A percentile compares a stretch with the other conserved stretches of the same genome.
Evolutionary conservation across 2,113 vertebrate species (phyloP).

Genomic region (Loxodonta africana): DNA sequence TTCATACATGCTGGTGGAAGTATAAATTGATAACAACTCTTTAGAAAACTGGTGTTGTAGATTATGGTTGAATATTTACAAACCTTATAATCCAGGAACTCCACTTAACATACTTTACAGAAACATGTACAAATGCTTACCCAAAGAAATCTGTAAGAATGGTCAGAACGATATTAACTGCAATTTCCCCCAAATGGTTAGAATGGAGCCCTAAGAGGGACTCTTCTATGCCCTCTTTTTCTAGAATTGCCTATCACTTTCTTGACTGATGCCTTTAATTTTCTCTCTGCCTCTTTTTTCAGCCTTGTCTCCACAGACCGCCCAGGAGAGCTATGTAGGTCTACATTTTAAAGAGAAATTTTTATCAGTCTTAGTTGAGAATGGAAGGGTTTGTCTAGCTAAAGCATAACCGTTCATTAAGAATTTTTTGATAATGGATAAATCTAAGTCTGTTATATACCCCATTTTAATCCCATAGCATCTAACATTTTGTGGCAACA

Average conservation of each 20-base stretch:
- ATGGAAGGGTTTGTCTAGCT: background rate
- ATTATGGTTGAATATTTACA: background rate
- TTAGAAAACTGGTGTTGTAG: background rate
- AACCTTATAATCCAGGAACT: background rate
- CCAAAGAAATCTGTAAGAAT: background rate
- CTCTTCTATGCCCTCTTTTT: background rate
- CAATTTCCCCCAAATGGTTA: background rate
- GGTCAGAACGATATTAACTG: background rate
- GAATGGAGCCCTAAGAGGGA: background rate
- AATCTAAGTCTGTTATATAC: background rate
- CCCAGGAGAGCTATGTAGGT: background rate
- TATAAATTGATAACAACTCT: background rate
- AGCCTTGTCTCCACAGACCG: slow-evolving; percentile 7
- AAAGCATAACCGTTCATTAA: slow-evolving; percentile 19
- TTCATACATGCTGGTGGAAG: background rate
- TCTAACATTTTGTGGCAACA: background rate
- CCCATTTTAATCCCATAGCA: background rate
- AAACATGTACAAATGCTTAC: background rate
- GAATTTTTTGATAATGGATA: slow-evolving; percentile 44
- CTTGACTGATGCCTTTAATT: slow-evolving; percentile 68
- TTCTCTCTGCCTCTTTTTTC: slow-evolving; percentile 49
- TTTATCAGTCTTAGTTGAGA: slow-evolving; percentile 30
- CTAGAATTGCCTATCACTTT: background rate
- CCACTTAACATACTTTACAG: background rate
- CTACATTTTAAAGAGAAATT: slow-evolving; percentile 41